Base-by-base conservation (phyloP, 2,888 invertebrate genomes). In the Gastracanthus pulcherrimus region DNA sequence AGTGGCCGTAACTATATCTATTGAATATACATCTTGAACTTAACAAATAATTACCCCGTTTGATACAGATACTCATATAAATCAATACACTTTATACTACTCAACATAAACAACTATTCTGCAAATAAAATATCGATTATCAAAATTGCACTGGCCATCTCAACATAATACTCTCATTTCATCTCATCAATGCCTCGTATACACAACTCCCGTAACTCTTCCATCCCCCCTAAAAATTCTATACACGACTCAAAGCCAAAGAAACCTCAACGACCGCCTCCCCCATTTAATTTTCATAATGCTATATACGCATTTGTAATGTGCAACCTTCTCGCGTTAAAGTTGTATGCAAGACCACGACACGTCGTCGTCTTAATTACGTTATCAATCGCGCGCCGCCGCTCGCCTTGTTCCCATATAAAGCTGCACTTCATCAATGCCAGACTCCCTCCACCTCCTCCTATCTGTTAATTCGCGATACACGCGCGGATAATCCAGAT, bases 331-430 rank as follows among this genome's bases (percentile, higher is more conserved):
- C 5, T 62, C 60, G 60, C 34, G 6, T 23, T 31, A n/a, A 31
- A 62, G 31, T 34, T 51, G 29, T 41, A 70, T 41, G 23, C 29
- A 26, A 29, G 26, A 5, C 41, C 38, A 26, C 36, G n/a, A 51
- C 9, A n/a, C 3, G 41, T 19, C 13, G 41, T 67, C 48, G 38
- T 16, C 48, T 77, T 78, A 78, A 78, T 78, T 78, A 78, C 78
- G 48, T 66, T 78, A 78, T 78, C 71, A 71, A 78, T 55, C 38
- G 62, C 23, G 6, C 13, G 58, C 51, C 1, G 7, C 7, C 19
- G 55, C 26, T 55, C 26, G 26, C 26, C 45, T 60, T 34, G 64
- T 64, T 60, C 64, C 41, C 29, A 41, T 41, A 34, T 62, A 38
- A 36, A 71, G 36, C 26, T 26, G 38, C 75, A 48, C 34, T 41